phyloP scores from a whole-genome alignment of 2,888 invertebrate genomes.

The Meiosimyza decipiens region DNA sequence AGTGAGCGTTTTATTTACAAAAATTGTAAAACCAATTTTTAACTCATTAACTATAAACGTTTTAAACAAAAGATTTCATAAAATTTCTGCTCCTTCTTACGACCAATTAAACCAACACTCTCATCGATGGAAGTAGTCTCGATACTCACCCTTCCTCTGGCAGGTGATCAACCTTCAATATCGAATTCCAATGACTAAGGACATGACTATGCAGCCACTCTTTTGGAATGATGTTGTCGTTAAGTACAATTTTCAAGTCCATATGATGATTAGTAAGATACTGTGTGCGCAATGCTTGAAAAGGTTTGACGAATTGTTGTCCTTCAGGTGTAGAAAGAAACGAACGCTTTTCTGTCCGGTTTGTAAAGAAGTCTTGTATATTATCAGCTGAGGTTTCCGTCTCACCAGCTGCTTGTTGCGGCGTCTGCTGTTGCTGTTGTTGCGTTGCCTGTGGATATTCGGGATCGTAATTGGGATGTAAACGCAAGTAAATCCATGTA shows the following conservation, averaged over 20 bases:
- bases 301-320: conserved; percentile 71
- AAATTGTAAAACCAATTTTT: conserved; percentile 17
- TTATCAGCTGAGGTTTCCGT: conserved; percentile 52
- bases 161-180: conserved; percentile 77
- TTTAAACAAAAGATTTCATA: not conserved
- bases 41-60: not conserved
- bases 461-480: conserved; percentile 68
- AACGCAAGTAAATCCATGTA: conserved; percentile 74
- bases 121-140: not conserved
- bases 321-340: conserved; percentile 74
- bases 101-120: not conserved
- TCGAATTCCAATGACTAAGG: conserved; percentile 76
- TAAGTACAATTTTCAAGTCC: conserved; percentile 75
- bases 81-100: not conserved
- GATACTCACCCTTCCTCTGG: conserved; percentile 74
- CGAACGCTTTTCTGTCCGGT: conserved; percentile 66
- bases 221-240: conserved; percentile 77
- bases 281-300: conserved; percentile 74
- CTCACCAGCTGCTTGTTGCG: conserved; percentile 45
- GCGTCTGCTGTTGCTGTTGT: conserved; percentile 45
- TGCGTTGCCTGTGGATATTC: conserved; percentile 54
- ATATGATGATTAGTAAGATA: conserved; percentile 77
- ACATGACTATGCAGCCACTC: conserved; percentile 75
- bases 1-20: conserved; percentile 22
- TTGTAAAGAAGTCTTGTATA: conserved; percentile 58